Evolutionary conservation across 2,888 invertebrate species (phyloP), one percentile per base, ranked within the genome.

Genomic region (Pterostichus niger): DNA sequence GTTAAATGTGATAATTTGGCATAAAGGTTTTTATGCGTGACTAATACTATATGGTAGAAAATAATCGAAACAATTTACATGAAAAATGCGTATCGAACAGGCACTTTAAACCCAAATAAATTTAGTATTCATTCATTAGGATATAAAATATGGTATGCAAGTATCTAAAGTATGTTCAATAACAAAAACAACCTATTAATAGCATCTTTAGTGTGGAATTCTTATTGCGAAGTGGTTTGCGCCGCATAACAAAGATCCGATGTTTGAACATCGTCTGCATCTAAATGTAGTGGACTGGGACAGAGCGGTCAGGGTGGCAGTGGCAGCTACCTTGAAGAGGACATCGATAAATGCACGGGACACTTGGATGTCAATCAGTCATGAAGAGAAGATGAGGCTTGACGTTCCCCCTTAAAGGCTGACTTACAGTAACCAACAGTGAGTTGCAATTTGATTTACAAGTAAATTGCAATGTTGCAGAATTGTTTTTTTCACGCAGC

Each of bases 291-390:
- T 40, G 56, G 56, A 17, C 10, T 56, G 56, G 6, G 24, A 56
- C 56, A 17, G 9, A 56, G 56, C 6, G 6, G 17, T 13, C 68
- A 44, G 68, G 68, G 68, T 71, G 68, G 68, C 40, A 24, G 40
- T 44, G 44, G 13, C 68, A 40, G 40, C 6, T 17, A 44, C 44
- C 2, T 71, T 44, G 40, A 71, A 71, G 44, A 71, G 68, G 68
- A 71, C 68, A 40, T 71, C 68, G 68, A 71, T 71, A 71, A 56
- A 56, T 56, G 68, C 17, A 13, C 40, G 17, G 13, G 68, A 71
- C 68, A 71, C 68, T 71, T 17, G 44, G 68, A 71, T 44, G 68
- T 71, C 68, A 71, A 71, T 71, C 68, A 71, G 68, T 71, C 68
- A 71, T 71, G 68, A 40, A 44, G 15, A 71, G 68, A 71, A n/a